Evolutionary conservation across 92 coral and sea anemone genomes (phyloP).

Genomic region (Actinostola sp.): DNA sequence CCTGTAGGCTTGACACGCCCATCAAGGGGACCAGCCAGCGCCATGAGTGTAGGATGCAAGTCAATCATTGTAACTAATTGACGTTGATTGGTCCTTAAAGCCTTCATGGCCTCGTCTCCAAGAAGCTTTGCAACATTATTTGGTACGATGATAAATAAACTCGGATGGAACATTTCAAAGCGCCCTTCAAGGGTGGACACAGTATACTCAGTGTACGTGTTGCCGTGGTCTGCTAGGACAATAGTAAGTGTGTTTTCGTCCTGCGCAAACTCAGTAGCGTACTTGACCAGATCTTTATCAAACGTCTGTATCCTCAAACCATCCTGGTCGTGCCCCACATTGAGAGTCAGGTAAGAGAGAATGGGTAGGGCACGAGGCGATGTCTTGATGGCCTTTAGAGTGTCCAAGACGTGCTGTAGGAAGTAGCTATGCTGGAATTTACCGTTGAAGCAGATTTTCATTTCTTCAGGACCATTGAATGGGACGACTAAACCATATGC

Average conservation of each 20-base stretch:
- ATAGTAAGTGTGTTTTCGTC: slow-evolving; percentile 70
- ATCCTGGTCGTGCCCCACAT: slow-evolving; percentile 77
- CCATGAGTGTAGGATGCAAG: slow-evolving; percentile 71
- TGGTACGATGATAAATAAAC: slow-evolving; percentile 70
- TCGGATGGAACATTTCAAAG: slow-evolving; percentile 86
- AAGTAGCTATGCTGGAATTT: slow-evolving; percentile 71
- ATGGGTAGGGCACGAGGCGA: slow-evolving; percentile 55
- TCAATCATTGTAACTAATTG: slow-evolving; percentile 69
- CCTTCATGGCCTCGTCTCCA: slow-evolving; percentile 58
- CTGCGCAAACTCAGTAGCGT: slow-evolving; percentile 51
- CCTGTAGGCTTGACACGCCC: slow-evolving; percentile 53
- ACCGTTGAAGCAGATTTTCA: slow-evolving; percentile 86
- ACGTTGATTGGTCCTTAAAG: slow-evolving; percentile 64
- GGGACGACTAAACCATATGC: slow-evolving; percentile 32
- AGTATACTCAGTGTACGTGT: slow-evolving; percentile 79
- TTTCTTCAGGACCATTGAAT: slow-evolving; percentile 64
- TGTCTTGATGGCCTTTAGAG: slow-evolving; percentile 49
- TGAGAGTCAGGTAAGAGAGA: slow-evolving; percentile 66
- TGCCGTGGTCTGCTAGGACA: slow-evolving; percentile 87
- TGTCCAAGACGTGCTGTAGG: slow-evolving; percentile 52
- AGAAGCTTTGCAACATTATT: slow-evolving; percentile 63
- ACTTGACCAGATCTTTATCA: slow-evolving; percentile 61
- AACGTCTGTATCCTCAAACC: slow-evolving; percentile 71
- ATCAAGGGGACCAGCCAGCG: slow-evolving; percentile 47
- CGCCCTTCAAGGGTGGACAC: slow-evolving; percentile 70